These are phyloP conservation scores for Morbakka virulenta DNA, from an alignment of 30 jellyfish, hydroid and myxozoan species.

Conservation along the genomic window DNA sequence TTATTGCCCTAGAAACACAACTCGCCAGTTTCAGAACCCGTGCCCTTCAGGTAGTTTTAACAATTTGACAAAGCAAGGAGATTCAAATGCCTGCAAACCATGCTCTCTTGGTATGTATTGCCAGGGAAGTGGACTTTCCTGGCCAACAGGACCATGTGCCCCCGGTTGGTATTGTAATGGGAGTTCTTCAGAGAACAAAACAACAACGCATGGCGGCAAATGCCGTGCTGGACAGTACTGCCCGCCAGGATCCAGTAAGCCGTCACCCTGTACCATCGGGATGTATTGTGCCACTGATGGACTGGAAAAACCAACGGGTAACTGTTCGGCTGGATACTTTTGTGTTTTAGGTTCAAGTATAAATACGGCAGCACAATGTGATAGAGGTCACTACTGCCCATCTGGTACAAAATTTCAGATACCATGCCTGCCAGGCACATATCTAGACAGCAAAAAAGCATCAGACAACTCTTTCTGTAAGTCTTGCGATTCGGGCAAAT, in stretches of 20 bases:
- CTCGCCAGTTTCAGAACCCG: slow-evolving; percentile 74
- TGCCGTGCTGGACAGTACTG: slow-evolving; percentile 87
- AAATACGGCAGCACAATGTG: slow-evolving; percentile 70
- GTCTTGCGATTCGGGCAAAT: slow-evolving; percentile 86
- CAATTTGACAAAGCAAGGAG: slow-evolving; percentile 67
- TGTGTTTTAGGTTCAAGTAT: slow-evolving; percentile 63
- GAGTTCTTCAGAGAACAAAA: slow-evolving; percentile 65
- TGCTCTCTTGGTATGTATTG: slow-evolving; percentile 89
- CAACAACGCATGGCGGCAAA: slow-evolving; percentile 86
- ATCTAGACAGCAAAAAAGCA: slow-evolving; percentile 71
- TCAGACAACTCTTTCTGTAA: slow-evolving; percentile 52
- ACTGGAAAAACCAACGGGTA: slow-evolving; percentile 78
- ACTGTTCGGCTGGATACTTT: slow-evolving; percentile 93
- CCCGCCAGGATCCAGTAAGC: slow-evolving; percentile 80
- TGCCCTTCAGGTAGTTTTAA: slow-evolving; percentile 92
- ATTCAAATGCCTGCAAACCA: slow-evolving; percentile 57
- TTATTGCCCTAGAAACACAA: slow-evolving; percentile 78
- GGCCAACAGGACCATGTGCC: slow-evolving; percentile 89
- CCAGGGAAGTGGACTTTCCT: slow-evolving; percentile 73
- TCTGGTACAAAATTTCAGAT: slow-evolving; percentile 71
- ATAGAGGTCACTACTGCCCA: slow-evolving; percentile 84
- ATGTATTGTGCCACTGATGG: slow-evolving; percentile 70
- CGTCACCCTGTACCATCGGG: slow-evolving; percentile 84
- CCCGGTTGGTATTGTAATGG: slow-evolving; percentile 98
- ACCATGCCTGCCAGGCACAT: slow-evolving; percentile 82